Base-by-base conservation (phyloP, 2,113 vertebrate genomes). In the Mus spicilegus region DNA sequence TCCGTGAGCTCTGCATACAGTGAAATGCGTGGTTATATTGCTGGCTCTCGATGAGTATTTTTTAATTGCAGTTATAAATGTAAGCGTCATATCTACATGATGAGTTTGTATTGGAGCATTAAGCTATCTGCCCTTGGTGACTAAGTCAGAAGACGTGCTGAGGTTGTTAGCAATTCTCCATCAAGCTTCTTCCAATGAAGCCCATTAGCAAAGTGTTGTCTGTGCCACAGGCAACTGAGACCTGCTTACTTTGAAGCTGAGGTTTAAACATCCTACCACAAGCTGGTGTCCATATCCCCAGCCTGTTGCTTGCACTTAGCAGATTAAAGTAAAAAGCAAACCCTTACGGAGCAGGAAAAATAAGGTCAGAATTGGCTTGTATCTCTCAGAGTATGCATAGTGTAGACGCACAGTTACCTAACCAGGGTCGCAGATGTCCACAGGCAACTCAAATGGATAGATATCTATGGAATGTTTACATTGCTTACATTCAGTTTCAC, bases 401-500 rank as follows among this genome's bases (percentile, higher is more conserved):
- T 28, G 33, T 39, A 39, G 72, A 49, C 67, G 30, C 86, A 4
- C 36, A 46, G 39, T 39, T 90, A 33, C 4, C 24, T 42, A 2
- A 16, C n/a, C 12, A 16, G 69, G 33, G 33, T 70, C 56, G 11
- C 10, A 78, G 26, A 58, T 7, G 46, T 28, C 76, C 54, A 39
- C 2, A 39, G 39, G 30, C 61, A 36, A 0, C 24, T 73, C 22
- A 3, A 51, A 33, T 28, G 76, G n/a, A 49, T 7, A 7, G 28
- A 1, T 56, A 24, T 8, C 72, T 91, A 36, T 11, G 5, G 12
- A 26, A 28, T 39, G 4, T 51, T 76, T 28, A 5, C 81, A 70
- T 82, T 85, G 30, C 84, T 97, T 63, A 26, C 58, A 26, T 65
- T 88, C 61, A 36, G 2, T 87, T 90, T 95, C 80, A 22, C 56